These are phyloP conservation scores for Gephyroberyx darwinii DNA, from an alignment of 2,797 vertebrate genomes.

Conservation along the genomic window DNA sequence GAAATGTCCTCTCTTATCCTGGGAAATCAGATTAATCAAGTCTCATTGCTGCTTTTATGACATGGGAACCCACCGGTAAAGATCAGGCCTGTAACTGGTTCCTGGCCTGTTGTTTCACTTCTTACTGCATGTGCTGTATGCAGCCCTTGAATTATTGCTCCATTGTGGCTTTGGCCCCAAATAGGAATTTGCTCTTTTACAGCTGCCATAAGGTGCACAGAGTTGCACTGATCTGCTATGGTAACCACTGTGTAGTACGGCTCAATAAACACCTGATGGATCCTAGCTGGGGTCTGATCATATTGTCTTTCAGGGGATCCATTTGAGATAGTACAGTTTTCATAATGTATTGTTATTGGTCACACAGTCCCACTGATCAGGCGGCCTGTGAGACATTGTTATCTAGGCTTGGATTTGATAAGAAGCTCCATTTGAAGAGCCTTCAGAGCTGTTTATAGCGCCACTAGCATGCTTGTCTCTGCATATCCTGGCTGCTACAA, in stretches of 20 bases:
- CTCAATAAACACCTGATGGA: too few relatives aligned
- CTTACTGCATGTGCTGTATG: conserved; percentile 14
- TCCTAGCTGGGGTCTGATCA: too few relatives aligned
- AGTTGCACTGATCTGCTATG: too few relatives aligned
- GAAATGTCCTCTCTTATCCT: neutral
- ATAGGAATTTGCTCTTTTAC: neutral
- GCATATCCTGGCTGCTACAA: conserved; percentile 13
- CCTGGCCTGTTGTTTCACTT: neutral
- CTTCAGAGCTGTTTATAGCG: conserved; percentile 18
- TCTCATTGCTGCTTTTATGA: conserved; percentile 27
- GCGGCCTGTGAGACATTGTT: conserved; percentile 2
- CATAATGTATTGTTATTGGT: neutral
- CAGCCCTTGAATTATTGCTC: conserved; percentile 3
- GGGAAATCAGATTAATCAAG: conserved; percentile 28
- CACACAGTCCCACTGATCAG: neutral
- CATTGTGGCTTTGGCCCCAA: conserved; percentile 11
- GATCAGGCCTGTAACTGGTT: conserved; percentile 10
- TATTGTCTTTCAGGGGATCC: too few relatives aligned
- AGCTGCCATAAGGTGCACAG: too few relatives aligned
- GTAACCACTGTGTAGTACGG: too few relatives aligned
- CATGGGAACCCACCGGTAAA: neutral
- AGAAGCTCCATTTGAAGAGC: conserved; percentile 4
- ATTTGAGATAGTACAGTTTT: too few relatives aligned
- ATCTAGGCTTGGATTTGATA: conserved; percentile 28
- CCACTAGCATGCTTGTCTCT: conserved; percentile 13